Percentiles rank a stretch among this genome's conserved stretches.
These are phyloP conservation scores for Leucophenga maculata DNA, from an alignment of 2,888 invertebrate species.

Conservation along the genomic window DNA sequence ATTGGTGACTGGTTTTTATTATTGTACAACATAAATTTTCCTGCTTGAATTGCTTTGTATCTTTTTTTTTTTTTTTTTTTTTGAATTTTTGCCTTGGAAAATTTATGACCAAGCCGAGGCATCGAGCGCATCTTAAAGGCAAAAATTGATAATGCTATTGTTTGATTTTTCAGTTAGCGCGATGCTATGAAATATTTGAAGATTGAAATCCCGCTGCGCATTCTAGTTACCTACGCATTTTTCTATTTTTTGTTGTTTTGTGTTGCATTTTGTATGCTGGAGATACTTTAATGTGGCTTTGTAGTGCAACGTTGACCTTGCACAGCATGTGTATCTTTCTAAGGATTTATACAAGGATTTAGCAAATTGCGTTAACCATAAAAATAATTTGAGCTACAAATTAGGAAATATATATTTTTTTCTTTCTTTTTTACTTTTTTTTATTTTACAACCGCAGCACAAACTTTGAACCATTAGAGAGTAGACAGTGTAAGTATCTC, in stretches of 20 bases:
- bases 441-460: not conserved
- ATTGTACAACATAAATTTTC: slow-evolving; percentile 24
- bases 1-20: slow-evolving; percentile 12
- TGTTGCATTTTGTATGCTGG: too few relatives aligned
- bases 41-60: slow-evolving; percentile 38
- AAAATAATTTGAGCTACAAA: slow-evolving; percentile 25
- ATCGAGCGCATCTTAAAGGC: slow-evolving; percentile 48
- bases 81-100: slow-evolving; percentile 48
- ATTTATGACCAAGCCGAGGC: slow-evolving; percentile 11
- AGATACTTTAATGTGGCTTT: not conserved
- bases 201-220: not conserved
- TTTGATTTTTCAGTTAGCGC: slow-evolving; percentile 20
- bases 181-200: not conserved
- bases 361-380: slow-evolving; percentile 26
- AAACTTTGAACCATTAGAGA: not conserved
- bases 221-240: slow-evolving; percentile 18
- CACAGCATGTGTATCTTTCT: not conserved
- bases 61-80: slow-evolving; percentile 55
- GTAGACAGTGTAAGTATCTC: slow-evolving; percentile 4
- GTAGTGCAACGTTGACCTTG: slow-evolving; percentile 17
- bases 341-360: slow-evolving; percentile 7
- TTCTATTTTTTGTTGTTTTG: not conserved
- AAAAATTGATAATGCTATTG: slow-evolving; percentile 23
- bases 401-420: slow-evolving; percentile 8
- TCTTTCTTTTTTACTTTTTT: too few relatives aligned